Base-by-base conservation (phyloP, 2,113 vertebrate genomes). In the Cebus imitator region DNA sequence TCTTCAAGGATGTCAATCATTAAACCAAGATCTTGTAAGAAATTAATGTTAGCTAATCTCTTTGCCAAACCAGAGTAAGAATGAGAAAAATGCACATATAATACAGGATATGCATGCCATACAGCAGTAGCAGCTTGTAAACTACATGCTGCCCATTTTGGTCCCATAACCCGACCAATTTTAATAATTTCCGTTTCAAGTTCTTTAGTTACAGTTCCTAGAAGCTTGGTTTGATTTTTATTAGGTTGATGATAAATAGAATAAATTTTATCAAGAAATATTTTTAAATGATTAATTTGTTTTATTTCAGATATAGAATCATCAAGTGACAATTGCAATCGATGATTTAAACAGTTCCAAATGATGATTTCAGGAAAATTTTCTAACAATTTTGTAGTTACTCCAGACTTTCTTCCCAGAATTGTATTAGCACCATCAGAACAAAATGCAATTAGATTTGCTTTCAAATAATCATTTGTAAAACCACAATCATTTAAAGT, bases 291-390 rank as follows among this genome's bases (percentile, higher is more conserved):
- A 94, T 94, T 93, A 64, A 94, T n/a, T 85, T 89, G 91, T 84
- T 96, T 96, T 93, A 95, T 96, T 97, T 93, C 70, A 70, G 72
- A 93, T 88, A 93, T 43, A 68, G 87, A 96, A 96, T 96, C 64
- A 90, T 93, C 90, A 91, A 97, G 52, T 61, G 90, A 93, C 72
- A 97, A 87, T 0, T 93, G 78, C 6, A 95, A 96, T 75, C 2
- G 13, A 61, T 96, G 57, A 55, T 64, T 96, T 97, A 95, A 95
- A 72, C 87, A 89, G 58, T 91, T 95, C 87, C 93, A 91, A 95
- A 93, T 80, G 78, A 95, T 68, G 58, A 93, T 37, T 96, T 95
- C 88, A 81, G 91, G 78, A 85, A 95, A 94, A 75, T 45, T 88
- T 91, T 93, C 76, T 80, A 95, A 93, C 70, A 96, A 70, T 76